Evolutionary conservation across 1,140 invertebrate genomes (phyloP), one percentile per base, ranked within the genome.

Genomic region (Drosophila kikkawai): DNA sequence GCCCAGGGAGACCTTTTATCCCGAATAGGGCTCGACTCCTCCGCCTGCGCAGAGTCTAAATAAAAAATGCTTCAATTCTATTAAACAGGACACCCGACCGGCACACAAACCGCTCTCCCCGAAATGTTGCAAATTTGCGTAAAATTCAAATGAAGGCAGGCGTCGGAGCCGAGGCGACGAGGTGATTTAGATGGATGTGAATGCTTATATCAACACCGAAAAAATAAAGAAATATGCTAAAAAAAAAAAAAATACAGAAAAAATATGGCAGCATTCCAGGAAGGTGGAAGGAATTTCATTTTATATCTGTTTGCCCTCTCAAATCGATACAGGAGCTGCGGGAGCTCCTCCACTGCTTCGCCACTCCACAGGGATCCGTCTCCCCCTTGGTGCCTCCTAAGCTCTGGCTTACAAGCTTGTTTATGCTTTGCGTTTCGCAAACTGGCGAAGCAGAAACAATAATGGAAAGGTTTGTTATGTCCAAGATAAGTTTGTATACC

Each of bases 31-130:
- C 67, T 53, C 45, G 56, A 42, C 67, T 53, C 45, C 67, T 53
- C 45, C 22, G 39, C 44, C 39, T 58, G 47, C 65, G 45, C 45
- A 79, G 71, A 64, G 65, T 64, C 61, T 58, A 67, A 85, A 81
- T 85, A 67, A 81, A 73, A 85, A 79, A 82, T 78, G 68, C 74
- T 81, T 85, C 68, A 85, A 82, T 81, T 85, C 67, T 79, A 79
- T 85, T 85, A 85, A 60, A 53, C 58, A 67, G 64, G 51, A 61
- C 63, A 76, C 58, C 65, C 51, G 11, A 32, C 32, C 32, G 17
- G 22, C 22, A 26, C 36, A 26, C 32, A 15, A 26, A 56, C 36
- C 53, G 32, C 50, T 34, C 2, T 19, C 12, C 22, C 8, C 42
- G 22, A 82, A 82, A 67, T 71, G 58, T 77, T 55, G 64, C 76